A percentile compares a stretch with the other conserved stretches of the same genome.
phyloP scores from a whole-genome alignment of 1,140 invertebrate species.

The Camponotus floridanus region DNA sequence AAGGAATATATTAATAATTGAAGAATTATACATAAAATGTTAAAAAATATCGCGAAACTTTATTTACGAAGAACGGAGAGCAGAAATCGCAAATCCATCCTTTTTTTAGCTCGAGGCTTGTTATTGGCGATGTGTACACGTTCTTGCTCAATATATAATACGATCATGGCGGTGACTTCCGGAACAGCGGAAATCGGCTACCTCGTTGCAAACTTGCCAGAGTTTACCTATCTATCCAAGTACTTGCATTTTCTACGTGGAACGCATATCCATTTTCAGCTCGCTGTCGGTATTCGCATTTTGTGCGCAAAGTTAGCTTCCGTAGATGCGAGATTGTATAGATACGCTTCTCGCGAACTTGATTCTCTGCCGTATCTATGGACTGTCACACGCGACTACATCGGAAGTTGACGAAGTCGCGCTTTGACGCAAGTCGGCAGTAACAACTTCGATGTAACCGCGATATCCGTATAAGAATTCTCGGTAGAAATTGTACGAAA shows the following conservation, averaged over 20 bases:
- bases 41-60: background rate
- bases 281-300: constrained; percentile 36
- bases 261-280: constrained; percentile 52
- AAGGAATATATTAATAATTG: background rate
- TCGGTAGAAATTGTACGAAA: constrained; percentile 4
- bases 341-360: constrained; percentile 22
- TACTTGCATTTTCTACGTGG: constrained; percentile 55
- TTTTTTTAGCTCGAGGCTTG: constrained; percentile 11
- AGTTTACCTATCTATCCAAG: constrained; percentile 34
- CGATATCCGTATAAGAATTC: background rate
- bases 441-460: constrained; percentile 44
- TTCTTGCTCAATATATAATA: background rate
- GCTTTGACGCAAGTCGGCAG: constrained; percentile 39
- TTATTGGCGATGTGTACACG: constrained; percentile 21
- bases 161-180: constrained; percentile 17
- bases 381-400: constrained; percentile 29
- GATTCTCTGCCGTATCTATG: constrained; percentile 24
- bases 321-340: constrained; percentile 36
- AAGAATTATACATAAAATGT: background rate
- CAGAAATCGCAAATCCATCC: background rate
- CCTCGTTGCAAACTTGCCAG: constrained; percentile 40
- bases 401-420: constrained; percentile 38
- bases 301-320: constrained; percentile 34
- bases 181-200: constrained; percentile 4
- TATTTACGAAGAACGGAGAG: background rate